A percentile compares a stretch with the other conserved stretches of the same genome.
These are phyloP conservation scores for Himalopsyche kuldschensis DNA, from an alignment of 2,888 invertebrate species.

Conservation along the genomic window DNA sequence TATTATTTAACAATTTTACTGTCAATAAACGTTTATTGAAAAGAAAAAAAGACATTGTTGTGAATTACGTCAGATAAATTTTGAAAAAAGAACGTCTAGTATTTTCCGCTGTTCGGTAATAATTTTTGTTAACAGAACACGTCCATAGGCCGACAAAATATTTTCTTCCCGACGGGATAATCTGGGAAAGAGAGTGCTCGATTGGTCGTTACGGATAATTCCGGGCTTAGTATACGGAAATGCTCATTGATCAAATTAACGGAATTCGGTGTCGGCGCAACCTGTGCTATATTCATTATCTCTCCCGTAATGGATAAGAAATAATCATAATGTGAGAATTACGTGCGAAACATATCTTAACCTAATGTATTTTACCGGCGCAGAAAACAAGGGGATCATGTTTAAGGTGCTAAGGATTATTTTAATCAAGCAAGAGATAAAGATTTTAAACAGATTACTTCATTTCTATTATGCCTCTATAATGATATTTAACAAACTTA, in stretches of 20 bases:
- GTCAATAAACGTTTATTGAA: neutral
- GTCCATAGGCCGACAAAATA: neutral
- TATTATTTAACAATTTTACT: too few species aligned
- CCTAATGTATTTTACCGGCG: neutral
- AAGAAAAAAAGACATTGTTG: neutral
- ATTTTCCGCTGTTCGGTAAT: neutral
- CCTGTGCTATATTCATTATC: neutral
- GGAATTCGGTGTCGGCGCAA: neutral
- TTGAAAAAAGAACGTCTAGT: neutral
- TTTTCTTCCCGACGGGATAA: neutral
- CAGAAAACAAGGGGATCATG: neutral
- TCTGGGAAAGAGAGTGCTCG: neutral
- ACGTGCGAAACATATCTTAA: neutral
- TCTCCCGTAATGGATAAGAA: neutral
- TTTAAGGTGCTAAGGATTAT: neutral
- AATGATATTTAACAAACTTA: too few species aligned
- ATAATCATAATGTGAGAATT: neutral
- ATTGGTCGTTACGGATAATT: neutral
- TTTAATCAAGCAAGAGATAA: neutral
- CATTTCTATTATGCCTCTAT: neutral
- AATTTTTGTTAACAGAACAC: neutral
- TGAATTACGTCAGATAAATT: neutral
- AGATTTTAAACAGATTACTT: neutral
- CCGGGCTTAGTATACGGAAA: neutral
- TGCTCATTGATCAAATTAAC: neutral